Evolutionary conservation across 2,888 invertebrate genomes (phyloP), one percentile per base, ranked within the genome.

Genomic region (Pachydiplax longipennis): DNA sequence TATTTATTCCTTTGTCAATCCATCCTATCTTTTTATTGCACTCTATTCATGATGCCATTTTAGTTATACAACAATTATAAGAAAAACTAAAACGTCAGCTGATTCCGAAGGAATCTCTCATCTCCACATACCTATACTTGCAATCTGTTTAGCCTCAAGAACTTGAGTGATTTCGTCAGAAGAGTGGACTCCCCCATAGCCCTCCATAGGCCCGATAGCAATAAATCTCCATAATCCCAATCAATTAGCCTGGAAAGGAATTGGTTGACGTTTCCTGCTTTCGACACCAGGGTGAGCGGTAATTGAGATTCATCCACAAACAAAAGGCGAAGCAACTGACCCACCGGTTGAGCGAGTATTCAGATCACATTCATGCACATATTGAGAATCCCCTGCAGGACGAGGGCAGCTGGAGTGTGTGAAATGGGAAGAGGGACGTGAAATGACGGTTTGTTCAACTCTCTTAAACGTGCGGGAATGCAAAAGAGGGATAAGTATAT

Each of bases 211-310:
- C 48, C 48, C 82, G 25, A 31, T 31, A 87, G 61, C 37, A 61
- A 87, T 87, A 87, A 87, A 87, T 87, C 87, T 87, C 61, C 87
- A 87, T 87, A 87, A 87, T 87, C 87, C 87, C 58, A 87, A 87
- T 87, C 87, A 87, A 87, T 87, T 87, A 87, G 61, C 53, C 87
- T 61, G 87, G 61, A 87, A 87, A 87, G 87, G 87, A 87, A 87
- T 87, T 61, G 87, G 87, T 87, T 87, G 87, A 87, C 87, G 87
- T 87, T 87, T 87, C 87, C 87, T 87, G 87, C 58, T 87, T 87
- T 87, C 87, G 87, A 87, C 87, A 87, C 87, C 58, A 53, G 53
- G 35, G 61, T 58, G 87, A 35, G 58, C 61, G 58, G 87, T 87
- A 87, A 87, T 87, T 58, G 87, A 87, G 87, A 87, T 87, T 61